phyloP scores from a whole-genome alignment of 2,797 vertebrate genomes.

The Dromococcyx pavoninus region DNA sequence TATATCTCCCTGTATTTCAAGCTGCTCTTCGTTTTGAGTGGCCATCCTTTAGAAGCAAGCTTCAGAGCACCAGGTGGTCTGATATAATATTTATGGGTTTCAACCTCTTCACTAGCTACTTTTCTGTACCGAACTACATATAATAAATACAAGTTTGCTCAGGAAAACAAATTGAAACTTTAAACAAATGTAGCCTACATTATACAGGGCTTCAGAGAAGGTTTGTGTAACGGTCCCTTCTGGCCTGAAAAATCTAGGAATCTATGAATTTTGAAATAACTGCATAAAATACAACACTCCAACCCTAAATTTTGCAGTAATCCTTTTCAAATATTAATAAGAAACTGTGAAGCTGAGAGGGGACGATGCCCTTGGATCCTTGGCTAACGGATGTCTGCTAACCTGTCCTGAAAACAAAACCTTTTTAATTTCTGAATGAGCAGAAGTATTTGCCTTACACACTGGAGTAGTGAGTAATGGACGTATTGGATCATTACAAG shows the following conservation, averaged over 20 bases:
- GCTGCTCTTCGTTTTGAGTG: not conserved
- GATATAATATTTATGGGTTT: slow-evolving; percentile 64
- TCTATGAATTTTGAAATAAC: slow-evolving; percentile 55
- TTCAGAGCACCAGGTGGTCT: slow-evolving; percentile 48
- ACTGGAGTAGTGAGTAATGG: not conserved
- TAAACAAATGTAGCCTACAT: slow-evolving; percentile 36
- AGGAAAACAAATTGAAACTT: slow-evolving; percentile 65
- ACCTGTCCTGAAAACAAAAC: not conserved
- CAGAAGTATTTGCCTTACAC: not conserved
- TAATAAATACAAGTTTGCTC: slow-evolving; percentile 40
- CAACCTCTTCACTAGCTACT: slow-evolving; percentile 4
- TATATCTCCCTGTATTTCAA: not conserved
- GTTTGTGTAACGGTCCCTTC: slow-evolving; percentile 13
- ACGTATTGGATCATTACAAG: not conserved
- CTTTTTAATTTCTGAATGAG: not conserved
- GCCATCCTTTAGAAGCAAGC: not conserved
- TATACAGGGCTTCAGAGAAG: slow-evolving; percentile 24
- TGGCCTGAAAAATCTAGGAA: slow-evolving; percentile 16
- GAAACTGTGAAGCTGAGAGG: slow-evolving; percentile 1
- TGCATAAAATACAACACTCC: not conserved
- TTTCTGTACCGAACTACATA: not conserved
- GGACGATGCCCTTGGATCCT: not conserved
- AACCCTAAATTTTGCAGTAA: not conserved
- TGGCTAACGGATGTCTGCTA: not conserved
- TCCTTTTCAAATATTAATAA: slow-evolving; percentile 54